Base-by-base conservation (phyloP, 2,797 vertebrate genomes). In the Dipus sagitta region DNA sequence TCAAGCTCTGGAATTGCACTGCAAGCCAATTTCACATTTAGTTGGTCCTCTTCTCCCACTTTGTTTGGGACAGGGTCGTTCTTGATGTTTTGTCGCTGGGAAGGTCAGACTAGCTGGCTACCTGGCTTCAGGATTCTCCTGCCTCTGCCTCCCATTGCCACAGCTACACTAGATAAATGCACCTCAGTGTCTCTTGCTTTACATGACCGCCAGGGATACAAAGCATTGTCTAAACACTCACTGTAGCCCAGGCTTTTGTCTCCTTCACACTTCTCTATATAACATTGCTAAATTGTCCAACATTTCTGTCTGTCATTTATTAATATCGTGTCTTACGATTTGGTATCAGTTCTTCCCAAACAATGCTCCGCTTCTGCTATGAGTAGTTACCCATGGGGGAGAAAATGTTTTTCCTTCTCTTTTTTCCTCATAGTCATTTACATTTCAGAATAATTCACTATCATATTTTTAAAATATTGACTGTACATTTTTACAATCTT, bases 401-500 rank as follows among this genome's bases (percentile, higher is more conserved):
- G 91, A 88, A 58, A 10, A 54, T 8, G 4, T 34, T 21, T 15
- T 52, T 70, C 26, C 15, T 74, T 75, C 47, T 86, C 32, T 74
- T 6, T 91, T 95, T 84, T 64, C n/a, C 13, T 82, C 72, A 0
- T 52, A 78, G 71, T 90, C 68, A 71, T 24, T 86, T 68, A 32
- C 24, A 34, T 81, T 91, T 92, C 80, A 90, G 58, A 82, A 67
- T 72, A 54, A 34, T 71, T 86, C 52, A 76, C n/a, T n/a, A 21
- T 18, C 13, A 74, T 47, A 3, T 21, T 54, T 95, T 88, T 89
- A 92, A 65, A 88, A 64, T 75, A 28, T 70, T 92, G 42, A 87
- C 3, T 38, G 30, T 84, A 91, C 38, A 95, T 94, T 92, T 82
- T 95, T 9, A 60, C 38, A 47, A 4, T 54, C 34, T 90, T n/a